Conservation (phyloP, 2,797 vertebrate species). For the Oryzias dopingdopingensis region DNA sequence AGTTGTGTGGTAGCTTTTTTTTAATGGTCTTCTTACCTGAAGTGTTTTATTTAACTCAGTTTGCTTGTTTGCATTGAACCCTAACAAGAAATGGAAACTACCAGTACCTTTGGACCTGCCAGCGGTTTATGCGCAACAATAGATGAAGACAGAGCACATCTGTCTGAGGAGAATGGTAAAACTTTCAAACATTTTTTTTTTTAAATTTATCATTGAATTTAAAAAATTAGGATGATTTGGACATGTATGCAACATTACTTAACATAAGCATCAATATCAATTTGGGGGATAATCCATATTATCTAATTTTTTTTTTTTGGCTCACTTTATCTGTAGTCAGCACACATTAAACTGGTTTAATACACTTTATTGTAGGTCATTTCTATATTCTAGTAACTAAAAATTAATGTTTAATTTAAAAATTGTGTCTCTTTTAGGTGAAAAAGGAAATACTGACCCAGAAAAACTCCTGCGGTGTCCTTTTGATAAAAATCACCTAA, state of each 20-base stretch:
- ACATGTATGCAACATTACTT: too few relatives aligned
- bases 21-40: background rate
- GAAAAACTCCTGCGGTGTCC: conserved; percentile 84
- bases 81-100: conserved; percentile 26
- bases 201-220: background rate
- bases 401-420: too few relatives aligned
- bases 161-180: background rate
- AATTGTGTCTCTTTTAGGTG: conserved; percentile 20
- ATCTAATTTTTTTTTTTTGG: background rate
- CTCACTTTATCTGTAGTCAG: background rate
- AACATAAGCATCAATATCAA: too few relatives aligned
- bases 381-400: too few relatives aligned
- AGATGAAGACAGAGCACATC: too few relatives aligned
- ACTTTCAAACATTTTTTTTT: background rate
- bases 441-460: conserved; percentile 66
- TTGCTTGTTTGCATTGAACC: background rate
- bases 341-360: too few relatives aligned
- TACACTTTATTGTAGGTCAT: too few relatives aligned
- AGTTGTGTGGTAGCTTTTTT: background rate
- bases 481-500: conserved; percentile 85
- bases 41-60: background rate
- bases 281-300: too few relatives aligned
- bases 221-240: background rate
- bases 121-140: background rate
- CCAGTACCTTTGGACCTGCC: conserved; percentile 8